Evolutionary conservation across 2,797 vertebrate species (phyloP), one percentile per base, ranked within the genome.

Genomic region (Coranthus polyacanthus): DNA sequence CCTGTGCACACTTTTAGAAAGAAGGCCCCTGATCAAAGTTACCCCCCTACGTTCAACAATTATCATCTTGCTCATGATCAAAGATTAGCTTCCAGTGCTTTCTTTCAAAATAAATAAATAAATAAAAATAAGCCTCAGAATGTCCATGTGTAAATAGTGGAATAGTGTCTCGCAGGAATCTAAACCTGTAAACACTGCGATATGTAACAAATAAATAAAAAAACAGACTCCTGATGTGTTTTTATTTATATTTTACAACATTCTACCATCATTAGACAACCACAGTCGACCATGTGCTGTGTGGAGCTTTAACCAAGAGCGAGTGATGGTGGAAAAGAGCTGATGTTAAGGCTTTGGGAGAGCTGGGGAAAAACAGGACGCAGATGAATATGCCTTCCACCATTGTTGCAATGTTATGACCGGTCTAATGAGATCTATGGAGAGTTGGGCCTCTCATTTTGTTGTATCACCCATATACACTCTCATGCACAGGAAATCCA

Each of bases 341-440:
- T 87, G 75, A 84, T 75, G 81, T 66, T 64, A 18, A 50, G 24
- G 78, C 70, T 82, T 46, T 45, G 71, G 67, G 62, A 78, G 42
- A 18, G 71, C 12, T 6, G 34, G 47, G 20, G 34, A 52, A 60
- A 71, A 81, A 59, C 42, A 43, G 2, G 64, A 78, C 73, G 82
- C 71, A 85, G 86, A 87, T 87, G 81, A 87, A 85, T 88, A 86
- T 87, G 84, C 82, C 73, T 88, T 72, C 68, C 60, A 50, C 84
- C 71, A 67, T 68, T 85, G 85, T 85, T 83, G 85, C 84, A 49
- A 72, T 86, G 79, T 91, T 90, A 86, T 85, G 84, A 88, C 86
- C 74, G 37, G 58, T 84, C 74, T 93, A 91, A 93, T 91, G 87
- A 92, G 89, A 86, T 88, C 89, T 90, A 64, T 85, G 75, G 90